Evolutionary conservation across 2,888 invertebrate genomes (phyloP), one percentile per base, ranked within the genome.

Genomic region (Drosophila rubida): DNA sequence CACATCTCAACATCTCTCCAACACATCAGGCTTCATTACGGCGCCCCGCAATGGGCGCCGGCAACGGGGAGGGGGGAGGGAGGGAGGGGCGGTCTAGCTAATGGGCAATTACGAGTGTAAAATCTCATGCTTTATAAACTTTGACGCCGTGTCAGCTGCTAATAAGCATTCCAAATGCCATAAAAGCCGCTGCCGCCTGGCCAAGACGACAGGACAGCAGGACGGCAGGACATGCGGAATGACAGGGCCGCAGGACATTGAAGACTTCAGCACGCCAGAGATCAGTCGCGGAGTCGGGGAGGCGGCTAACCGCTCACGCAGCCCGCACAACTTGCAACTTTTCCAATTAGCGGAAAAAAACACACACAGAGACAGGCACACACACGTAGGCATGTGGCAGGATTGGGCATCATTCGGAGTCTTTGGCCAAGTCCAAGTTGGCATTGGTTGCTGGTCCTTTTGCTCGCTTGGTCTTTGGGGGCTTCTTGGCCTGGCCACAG

Each of bases 291-390:
- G 23, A 37, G n/a, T n/a, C n/a, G n/a, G 44, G 39, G 25, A 22
- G 19, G 11, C 41, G 14, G 32, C 44, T 54, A 39, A 51, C 54
- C 66, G 44, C 39, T 54, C 50, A 37, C 59, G 50, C 64, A 45
- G 64, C 74, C 64, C 70, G 69, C 67, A 78, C 78, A 87, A 86
- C 87, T 85, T 83, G 74, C 80, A 89, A 89, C 88, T 89, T 89
- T 89, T 89, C 89, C 88, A 89, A 89, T 89, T 89, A 89, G 89
- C 88, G 89, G 67, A 78, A 82, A 80, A 87, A 83, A 74, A 44
- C 59, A 65, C 57, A 64, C 62, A 54, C 22, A 54, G 16, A 32
- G 25, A 54, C 68, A 81, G 14, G 16, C 45, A 27, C 61, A 74
- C 59, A 65, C 73, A 69, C 44, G 22, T 11, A 25, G 6, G 25